These are phyloP conservation scores for Drosophila macrospina DNA, from an alignment of 2,888 invertebrate genomes.

Conservation along the genomic window DNA sequence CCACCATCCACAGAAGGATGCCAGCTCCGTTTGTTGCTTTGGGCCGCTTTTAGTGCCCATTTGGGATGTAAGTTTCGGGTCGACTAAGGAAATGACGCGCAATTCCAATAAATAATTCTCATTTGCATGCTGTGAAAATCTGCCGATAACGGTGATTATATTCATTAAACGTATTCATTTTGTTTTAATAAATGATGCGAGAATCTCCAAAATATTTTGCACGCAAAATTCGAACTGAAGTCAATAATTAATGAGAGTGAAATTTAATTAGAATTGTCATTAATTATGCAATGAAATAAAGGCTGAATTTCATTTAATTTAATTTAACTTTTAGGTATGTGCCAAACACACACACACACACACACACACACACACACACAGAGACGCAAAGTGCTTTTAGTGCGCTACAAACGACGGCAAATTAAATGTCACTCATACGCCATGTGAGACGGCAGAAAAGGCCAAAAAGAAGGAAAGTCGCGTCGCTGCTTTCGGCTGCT, in stretches of 20 bases:
- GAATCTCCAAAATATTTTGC: constrained; percentile 1
- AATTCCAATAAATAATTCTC: constrained; percentile 49
- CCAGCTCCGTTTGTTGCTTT: neutral
- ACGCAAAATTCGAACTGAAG: constrained; percentile 3
- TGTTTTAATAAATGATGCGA: neutral
- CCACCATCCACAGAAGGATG: neutral
- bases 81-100: constrained; percentile 14
- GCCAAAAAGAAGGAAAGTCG: constrained; percentile 1
- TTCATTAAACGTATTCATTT: too few species aligned
- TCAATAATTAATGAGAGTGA: neutral
- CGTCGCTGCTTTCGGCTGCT: constrained; percentile 40
- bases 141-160: constrained; percentile 8
- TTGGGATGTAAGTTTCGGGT: constrained; percentile 28
- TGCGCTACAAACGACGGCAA: constrained; percentile 52
- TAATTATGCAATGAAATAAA: constrained; percentile 14
- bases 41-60: constrained; percentile 22
- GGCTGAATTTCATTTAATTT: constrained; percentile 16
- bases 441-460: constrained; percentile 42
- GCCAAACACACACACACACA: constrained; percentile 8
- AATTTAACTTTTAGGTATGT: constrained; percentile 21
- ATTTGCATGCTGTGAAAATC: constrained; percentile 39
- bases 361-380: constrained; percentile 2
- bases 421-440: constrained; percentile 81
- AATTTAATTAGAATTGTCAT: constrained; percentile 12
- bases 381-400: constrained; percentile 21